A percentile compares a stretch with the other conserved stretches of the same genome.
These are phyloP conservation scores for Ginglymostoma cirratum DNA, from an alignment of 2,113 vertebrate genomes.

Conservation along the genomic window DNA sequence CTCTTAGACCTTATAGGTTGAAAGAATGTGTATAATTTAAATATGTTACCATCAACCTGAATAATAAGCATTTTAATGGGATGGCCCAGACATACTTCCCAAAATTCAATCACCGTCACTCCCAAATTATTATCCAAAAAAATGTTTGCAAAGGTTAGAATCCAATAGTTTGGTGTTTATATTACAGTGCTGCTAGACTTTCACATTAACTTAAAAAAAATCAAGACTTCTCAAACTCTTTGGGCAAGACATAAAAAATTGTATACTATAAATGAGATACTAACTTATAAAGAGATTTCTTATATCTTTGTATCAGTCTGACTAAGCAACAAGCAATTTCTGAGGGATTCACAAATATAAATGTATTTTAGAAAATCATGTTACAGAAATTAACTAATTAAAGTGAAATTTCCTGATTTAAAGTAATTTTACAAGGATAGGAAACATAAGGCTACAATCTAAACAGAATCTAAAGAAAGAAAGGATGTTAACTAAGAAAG, in stretches of 20 bases:
- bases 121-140: background rate
- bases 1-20: background rate
- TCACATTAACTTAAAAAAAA: background rate
- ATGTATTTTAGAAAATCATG: background rate
- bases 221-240: background rate
- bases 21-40: background rate
- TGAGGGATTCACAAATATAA: background rate
- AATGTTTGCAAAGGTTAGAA: background rate
- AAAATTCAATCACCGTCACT: too few relatives aligned
- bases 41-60: background rate
- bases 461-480: background rate
- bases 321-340: background rate
- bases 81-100: background rate
- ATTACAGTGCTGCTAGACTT: background rate
- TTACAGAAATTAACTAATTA: background rate
- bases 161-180: background rate
- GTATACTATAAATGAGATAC: background rate
- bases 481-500: background rate
- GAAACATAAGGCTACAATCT: background rate
- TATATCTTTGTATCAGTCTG: background rate
- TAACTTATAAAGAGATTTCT: background rate
- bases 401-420: background rate
- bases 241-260: background rate
- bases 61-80: background rate
- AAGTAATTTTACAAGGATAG: background rate